phyloP scores from a whole-genome alignment of 2,888 invertebrate genomes.

The Unio delphinus region DNA sequence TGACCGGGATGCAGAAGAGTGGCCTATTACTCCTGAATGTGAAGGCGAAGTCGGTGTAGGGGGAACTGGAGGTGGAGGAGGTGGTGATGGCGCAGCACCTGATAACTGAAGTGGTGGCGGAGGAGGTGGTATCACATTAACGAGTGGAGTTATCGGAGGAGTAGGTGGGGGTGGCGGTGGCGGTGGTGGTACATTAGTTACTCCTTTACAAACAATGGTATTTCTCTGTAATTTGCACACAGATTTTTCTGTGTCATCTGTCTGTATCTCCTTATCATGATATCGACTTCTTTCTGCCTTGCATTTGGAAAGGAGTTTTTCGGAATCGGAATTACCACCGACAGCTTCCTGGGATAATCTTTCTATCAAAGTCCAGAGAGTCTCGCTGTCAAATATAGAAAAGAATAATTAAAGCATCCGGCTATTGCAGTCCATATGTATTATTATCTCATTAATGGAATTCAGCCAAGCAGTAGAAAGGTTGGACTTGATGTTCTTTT shows the following conservation, averaged over 20 bases:
- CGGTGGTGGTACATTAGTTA: constrained; percentile 17
- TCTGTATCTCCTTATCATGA: constrained; percentile 52
- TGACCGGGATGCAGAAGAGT: constrained; percentile 26
- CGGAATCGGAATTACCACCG: constrained; percentile 27
- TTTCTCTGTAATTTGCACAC: constrained; percentile 19
- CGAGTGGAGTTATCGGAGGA: constrained; percentile 18
- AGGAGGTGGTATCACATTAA: constrained; percentile 13
- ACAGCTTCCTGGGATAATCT: constrained; percentile 49
- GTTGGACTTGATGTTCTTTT: too few relatives aligned
- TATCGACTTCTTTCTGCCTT: constrained; percentile 8
- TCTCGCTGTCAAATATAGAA: constrained; percentile 41
- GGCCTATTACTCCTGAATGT: constrained; percentile 17
- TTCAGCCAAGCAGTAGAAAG: too few relatives aligned
- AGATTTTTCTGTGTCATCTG: constrained; percentile 26
- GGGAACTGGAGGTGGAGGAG: constrained; percentile 26
- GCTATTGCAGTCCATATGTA: too few relatives aligned
- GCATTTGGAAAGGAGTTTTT: constrained; percentile 23
- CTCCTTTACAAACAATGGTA: constrained; percentile 2
- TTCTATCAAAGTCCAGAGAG: constrained; percentile 58
- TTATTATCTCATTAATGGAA: too few relatives aligned
- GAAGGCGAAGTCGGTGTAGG: constrained; percentile 22
- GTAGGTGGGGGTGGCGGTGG: constrained; percentile 17
- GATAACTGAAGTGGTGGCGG: constrained; percentile 15
- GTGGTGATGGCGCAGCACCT: constrained; percentile 30
- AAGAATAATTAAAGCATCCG: too few relatives aligned